These are phyloP conservation scores for Ischnus inquisitorius DNA, from an alignment of 2,888 invertebrate species.

Conservation along the genomic window DNA sequence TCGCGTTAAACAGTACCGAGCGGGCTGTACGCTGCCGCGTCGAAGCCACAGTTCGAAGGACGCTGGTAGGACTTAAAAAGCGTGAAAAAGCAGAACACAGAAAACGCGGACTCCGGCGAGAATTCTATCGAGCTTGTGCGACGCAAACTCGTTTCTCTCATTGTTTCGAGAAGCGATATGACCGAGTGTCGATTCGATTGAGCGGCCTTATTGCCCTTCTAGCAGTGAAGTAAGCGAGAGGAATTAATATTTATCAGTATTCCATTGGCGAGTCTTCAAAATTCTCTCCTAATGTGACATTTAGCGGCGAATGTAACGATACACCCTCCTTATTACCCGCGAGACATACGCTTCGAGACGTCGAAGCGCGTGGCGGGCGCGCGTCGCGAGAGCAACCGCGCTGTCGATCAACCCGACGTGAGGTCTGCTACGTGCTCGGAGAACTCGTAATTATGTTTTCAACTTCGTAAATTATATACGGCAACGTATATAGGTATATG, in stretches of 20 bases:
- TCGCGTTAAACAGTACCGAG: neutral
- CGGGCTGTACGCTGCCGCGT: neutral
- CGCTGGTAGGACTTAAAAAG: slow-evolving; percentile 14
- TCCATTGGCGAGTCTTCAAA: too few relatives aligned
- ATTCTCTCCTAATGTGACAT: too few relatives aligned
- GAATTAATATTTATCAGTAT: too few relatives aligned
- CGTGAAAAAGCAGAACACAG: neutral
- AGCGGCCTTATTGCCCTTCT: slow-evolving; percentile 31
- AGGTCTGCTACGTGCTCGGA: slow-evolving; percentile 66
- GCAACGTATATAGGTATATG: neutral
- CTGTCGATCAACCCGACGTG: slow-evolving; percentile 69
- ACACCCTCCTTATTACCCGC: too few relatives aligned
- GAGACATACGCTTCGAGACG: slow-evolving; percentile 20
- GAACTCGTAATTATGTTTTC: slow-evolving; percentile 67
- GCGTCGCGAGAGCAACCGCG: slow-evolving; percentile 58
- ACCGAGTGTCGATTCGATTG: slow-evolving; percentile 44
- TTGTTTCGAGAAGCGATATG: slow-evolving; percentile 57
- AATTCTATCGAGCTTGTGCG: neutral
- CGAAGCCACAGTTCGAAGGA: slow-evolving; percentile 12
- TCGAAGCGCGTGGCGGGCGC: slow-evolving; percentile 16
- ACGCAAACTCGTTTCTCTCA: slow-evolving; percentile 61
- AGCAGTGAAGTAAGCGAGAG: slow-evolving; percentile 11
- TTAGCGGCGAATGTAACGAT: too few relatives aligned
- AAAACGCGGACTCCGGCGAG: neutral
- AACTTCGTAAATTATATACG: slow-evolving; percentile 31